Evolutionary conservation across 2,113 vertebrate species (phyloP).

Genomic region (Thryonomys swinderianus): DNA sequence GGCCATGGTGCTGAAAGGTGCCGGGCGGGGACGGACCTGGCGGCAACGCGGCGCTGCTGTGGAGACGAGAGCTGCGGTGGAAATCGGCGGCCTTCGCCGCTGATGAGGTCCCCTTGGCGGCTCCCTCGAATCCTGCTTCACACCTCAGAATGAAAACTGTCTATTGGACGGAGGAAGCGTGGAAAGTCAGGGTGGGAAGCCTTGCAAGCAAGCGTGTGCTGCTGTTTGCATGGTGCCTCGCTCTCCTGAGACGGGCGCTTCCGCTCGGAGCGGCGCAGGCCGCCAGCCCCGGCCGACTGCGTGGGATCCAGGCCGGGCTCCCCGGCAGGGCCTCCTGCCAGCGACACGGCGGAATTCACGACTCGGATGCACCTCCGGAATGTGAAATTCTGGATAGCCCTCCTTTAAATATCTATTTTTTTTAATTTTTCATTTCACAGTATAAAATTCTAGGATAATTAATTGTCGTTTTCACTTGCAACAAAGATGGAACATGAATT

Average conservation of each 20-base stretch:
- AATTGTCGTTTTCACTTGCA: constrained; percentile 81
- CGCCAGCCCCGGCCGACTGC: not conserved
- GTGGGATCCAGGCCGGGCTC: not conserved
- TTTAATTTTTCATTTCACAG: constrained; percentile 69
- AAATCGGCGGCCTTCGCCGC: not conserved
- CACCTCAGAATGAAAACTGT: too few relatives aligned
- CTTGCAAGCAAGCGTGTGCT: too few relatives aligned
- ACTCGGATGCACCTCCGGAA: constrained; percentile 56
- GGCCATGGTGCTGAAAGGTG: not conserved
- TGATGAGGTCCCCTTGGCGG: not conserved
- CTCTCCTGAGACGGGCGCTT: not conserved
- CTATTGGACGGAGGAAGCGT: not conserved
- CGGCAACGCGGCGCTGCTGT: too few relatives aligned
- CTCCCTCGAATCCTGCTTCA: not conserved
- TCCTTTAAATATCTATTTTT: constrained; percentile 52
- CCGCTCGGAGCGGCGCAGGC: not conserved
- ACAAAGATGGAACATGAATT: constrained; percentile 79
- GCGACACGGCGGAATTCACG: not conserved
- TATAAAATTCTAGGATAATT: constrained; percentile 79
- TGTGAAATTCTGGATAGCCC: constrained; percentile 39
- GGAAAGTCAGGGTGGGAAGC: not conserved
- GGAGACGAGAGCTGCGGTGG: too few relatives aligned
- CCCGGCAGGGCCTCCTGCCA: not conserved
- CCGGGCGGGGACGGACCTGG: too few relatives aligned
- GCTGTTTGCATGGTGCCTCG: too few relatives aligned